Evolutionary conservation across 2,113 vertebrate species (phyloP).

Genomic region (Emydocephalus ijimae): DNA sequence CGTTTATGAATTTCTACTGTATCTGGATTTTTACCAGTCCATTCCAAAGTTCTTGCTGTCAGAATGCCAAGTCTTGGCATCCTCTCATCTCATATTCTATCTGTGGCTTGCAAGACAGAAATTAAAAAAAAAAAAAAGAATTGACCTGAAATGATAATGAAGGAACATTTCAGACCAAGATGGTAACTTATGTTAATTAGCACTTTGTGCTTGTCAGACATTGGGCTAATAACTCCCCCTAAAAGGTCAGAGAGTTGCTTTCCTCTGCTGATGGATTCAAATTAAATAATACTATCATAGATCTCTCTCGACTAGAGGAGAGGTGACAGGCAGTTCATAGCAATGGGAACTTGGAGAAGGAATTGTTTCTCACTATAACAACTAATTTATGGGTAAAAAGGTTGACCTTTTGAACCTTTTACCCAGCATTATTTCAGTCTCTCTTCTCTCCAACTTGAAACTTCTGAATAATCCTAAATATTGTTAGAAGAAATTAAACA

Average conservation of each 20-base stretch:
- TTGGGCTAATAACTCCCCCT: constrained; percentile 43
- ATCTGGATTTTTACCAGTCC: background rate
- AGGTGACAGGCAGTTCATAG: constrained; percentile 7
- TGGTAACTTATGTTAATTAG: constrained; percentile 62
- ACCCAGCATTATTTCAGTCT: background rate
- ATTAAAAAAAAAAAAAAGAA: constrained; percentile 25
- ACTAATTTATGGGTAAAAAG: constrained; percentile 34
- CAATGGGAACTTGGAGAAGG: background rate
- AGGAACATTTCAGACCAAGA: constrained; percentile 39
- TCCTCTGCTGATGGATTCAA: constrained; percentile 38
- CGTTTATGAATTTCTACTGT: background rate
- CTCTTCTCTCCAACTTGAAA: background rate
- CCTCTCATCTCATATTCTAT: constrained; percentile 34
- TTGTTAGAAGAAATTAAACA: background rate
- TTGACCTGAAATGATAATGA: constrained; percentile 40
- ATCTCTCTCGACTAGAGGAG: constrained; percentile 9
- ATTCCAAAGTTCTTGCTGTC: constrained; percentile 1
- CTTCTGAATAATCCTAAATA: background rate
- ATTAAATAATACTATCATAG: constrained; percentile 30
- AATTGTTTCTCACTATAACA: background rate
- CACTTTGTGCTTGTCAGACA: constrained; percentile 57
- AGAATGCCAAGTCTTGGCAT: background rate
- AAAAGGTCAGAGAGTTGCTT: constrained; percentile 45
- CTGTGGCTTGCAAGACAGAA: constrained; percentile 25
- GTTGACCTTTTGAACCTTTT: constrained; percentile 47